A percentile compares a stretch with the other conserved stretches of the same genome.
Evolutionary conservation across 1,140 invertebrate genomes (phyloP).

Genomic region (Samia ricini): DNA sequence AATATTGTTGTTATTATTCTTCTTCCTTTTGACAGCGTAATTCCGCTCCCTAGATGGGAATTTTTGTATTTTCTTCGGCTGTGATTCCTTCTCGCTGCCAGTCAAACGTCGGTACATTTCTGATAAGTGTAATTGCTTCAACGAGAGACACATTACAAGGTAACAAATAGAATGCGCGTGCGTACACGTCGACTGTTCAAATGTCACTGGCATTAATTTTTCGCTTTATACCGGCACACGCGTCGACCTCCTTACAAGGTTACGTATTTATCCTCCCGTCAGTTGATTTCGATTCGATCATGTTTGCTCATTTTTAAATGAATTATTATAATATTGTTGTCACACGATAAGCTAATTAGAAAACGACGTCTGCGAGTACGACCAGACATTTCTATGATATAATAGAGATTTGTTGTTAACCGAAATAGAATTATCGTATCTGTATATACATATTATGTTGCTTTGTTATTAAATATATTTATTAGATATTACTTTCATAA

Average conservation of each 20-base stretch:
- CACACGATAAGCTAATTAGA: neutral
- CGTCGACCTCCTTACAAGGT: constrained; percentile 23
- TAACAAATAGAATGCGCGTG: neutral
- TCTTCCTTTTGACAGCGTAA: constrained; percentile 79
- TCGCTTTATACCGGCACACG: constrained; percentile 18
- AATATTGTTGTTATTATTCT: constrained; percentile 52
- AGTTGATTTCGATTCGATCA: constrained; percentile 20
- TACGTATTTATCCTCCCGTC: constrained; percentile 18
- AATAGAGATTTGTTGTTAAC: neutral
- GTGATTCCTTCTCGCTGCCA: constrained; percentile 42
- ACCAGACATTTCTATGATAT: constrained; percentile 6
- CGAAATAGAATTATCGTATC: neutral
- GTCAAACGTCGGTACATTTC: constrained; percentile 54
- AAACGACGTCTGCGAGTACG: neutral
- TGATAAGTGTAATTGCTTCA: constrained; percentile 63
- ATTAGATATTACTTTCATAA: neutral
- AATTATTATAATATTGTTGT: neutral
- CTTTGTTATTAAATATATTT: neutral
- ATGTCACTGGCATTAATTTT: constrained; percentile 12
- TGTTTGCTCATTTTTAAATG: constrained; percentile 3
- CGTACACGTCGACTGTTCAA: constrained; percentile 4
- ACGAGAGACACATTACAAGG: constrained; percentile 55
- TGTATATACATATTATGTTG: neutral
- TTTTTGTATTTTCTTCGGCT: constrained; percentile 78
- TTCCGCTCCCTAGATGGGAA: constrained; percentile 84